Percentiles rank a stretch among this genome's conserved stretches.
phyloP scores from a whole-genome alignment of 2,888 invertebrate genomes.

The Serripes groenlandicus region DNA sequence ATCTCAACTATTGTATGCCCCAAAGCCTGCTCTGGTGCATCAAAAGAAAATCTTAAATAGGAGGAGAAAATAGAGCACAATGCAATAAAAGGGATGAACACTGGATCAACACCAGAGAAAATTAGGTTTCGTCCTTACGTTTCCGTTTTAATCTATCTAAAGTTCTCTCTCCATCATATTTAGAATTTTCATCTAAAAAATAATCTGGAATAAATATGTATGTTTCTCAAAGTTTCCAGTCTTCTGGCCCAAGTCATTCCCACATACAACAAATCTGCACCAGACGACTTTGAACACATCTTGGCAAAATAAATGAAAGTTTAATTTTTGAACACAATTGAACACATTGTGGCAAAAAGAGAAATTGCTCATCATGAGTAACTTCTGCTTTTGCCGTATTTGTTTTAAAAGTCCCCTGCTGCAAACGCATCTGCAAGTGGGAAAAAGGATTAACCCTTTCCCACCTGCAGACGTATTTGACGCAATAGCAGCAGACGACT shows the following conservation, averaged over 20 bases:
- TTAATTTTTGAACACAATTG: background rate
- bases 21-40: no score
- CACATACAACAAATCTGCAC: background rate
- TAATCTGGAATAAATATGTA: constrained; percentile 32
- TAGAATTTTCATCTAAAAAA: constrained; percentile 69
- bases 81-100: constrained; percentile 5
- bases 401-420: background rate
- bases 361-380: background rate
- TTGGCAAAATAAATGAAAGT: background rate
- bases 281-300: background rate
- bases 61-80: background rate
- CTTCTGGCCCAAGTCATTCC: background rate
- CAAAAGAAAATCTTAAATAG: background rate
- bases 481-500: no score
- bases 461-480: background rate
- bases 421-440: background rate
- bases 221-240: background rate
- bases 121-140: constrained; percentile 77
- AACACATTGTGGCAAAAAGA: background rate
- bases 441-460: background rate
- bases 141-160: constrained; percentile 84
- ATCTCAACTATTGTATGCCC: no score
- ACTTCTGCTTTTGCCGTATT: background rate
- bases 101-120: no score
- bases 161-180: constrained; percentile 82